Percentiles rank a stretch among this genome's conserved stretches.
Conservation (phyloP, 2,113 vertebrate genomes). For the Panurus biarmicus region DNA sequence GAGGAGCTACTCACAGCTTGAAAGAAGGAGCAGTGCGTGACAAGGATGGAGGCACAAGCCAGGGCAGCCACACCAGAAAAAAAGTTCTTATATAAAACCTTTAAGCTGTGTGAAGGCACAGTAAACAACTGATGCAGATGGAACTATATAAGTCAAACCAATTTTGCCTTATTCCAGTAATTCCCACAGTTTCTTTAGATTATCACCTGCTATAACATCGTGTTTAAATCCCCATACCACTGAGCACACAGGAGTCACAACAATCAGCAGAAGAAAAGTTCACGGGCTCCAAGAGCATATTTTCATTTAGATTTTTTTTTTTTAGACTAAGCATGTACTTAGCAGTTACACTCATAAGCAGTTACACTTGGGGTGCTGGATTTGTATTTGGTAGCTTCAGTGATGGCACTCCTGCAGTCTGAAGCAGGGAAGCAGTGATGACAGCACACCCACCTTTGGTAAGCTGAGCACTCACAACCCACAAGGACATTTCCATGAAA, state of each 20-base stretch:
- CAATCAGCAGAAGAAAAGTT: not conserved
- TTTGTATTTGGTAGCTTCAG: not conserved
- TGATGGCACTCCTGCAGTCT: not conserved
- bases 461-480: not conserved
- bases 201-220: not conserved
- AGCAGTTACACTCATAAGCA: not conserved
- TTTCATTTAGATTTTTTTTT: not conserved
- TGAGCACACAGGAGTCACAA: not conserved
- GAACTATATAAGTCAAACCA: not conserved
- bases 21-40: not conserved
- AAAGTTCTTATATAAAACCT: not conserved
- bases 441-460: not conserved
- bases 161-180: not conserved
- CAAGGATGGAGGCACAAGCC: not conserved
- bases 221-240: accelerated
- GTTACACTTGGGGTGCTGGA: not conserved
- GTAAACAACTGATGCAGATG: not conserved
- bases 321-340: not conserved
- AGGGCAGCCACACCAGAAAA: not conserved
- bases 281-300: not conserved
- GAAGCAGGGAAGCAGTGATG: not conserved
- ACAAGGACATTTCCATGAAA: not conserved
- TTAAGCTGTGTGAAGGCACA: not conserved
- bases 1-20: not conserved
- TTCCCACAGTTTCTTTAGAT: not conserved